phyloP scores from a whole-genome alignment of 2,888 invertebrate species.

The Oscheius sp. region DNA sequence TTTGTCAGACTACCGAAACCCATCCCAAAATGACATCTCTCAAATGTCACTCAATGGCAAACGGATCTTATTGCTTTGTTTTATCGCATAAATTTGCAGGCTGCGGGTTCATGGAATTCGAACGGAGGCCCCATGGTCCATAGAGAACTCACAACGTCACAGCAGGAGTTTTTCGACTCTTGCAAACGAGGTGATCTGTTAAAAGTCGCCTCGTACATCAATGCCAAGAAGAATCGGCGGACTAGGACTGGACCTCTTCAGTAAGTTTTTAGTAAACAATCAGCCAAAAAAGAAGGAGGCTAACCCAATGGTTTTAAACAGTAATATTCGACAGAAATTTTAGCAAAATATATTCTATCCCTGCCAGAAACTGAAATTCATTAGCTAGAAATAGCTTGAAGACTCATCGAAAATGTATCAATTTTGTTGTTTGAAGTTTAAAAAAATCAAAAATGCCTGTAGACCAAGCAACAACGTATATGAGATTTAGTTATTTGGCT shows the following conservation, averaged over 20 bases:
- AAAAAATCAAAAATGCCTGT: too few species aligned
- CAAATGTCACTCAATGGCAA: not conserved
- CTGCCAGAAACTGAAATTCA: too few species aligned
- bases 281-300: too few species aligned
- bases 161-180: constrained; percentile 59
- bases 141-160: constrained; percentile 23
- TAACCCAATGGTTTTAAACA: not conserved
- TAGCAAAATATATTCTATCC: too few species aligned
- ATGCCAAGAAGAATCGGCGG: constrained; percentile 51
- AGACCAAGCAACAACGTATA: too few species aligned
- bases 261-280: constrained; percentile 34
- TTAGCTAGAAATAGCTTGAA: too few species aligned
- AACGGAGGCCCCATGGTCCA: not conserved
- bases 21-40: constrained; percentile 3
- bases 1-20: constrained; percentile 19
- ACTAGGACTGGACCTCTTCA: constrained; percentile 57
- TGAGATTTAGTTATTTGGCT: too few species aligned
- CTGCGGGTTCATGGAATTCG: constrained; percentile 18
- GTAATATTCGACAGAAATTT: too few species aligned
- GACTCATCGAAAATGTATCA: too few species aligned
- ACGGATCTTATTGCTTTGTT: not conserved
- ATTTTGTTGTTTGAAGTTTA: too few species aligned
- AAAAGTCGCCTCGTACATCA: constrained; percentile 53
- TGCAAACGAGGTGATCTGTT: constrained; percentile 60
- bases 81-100: not conserved